Percentiles rank a stretch among this genome's conserved stretches.
Evolutionary conservation across 2,797 vertebrate species (phyloP).

Genomic region (Acanthurus leucopareius): DNA sequence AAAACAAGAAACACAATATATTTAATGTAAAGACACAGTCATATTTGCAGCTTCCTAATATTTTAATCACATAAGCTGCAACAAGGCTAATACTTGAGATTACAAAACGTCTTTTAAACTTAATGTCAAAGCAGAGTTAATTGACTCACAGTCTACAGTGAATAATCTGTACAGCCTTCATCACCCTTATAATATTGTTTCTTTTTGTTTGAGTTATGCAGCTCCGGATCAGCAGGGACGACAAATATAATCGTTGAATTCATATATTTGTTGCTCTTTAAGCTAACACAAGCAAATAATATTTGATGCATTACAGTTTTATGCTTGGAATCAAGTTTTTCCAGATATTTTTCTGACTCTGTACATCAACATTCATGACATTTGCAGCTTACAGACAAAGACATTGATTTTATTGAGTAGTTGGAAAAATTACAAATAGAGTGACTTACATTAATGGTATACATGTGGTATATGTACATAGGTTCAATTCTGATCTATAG

Average conservation of each 20-base stretch:
- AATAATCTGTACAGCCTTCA: constrained; percentile 8
- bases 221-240: constrained; percentile 15
- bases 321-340: constrained; percentile 32
- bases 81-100: constrained; percentile 1
- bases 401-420: constrained; percentile 3
- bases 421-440: constrained; percentile 28
- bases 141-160: not conserved
- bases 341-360: constrained; percentile 20
- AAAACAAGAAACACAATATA: not conserved
- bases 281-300: constrained; percentile 18
- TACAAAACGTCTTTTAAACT: constrained; percentile 17
- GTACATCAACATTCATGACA: constrained; percentile 27
- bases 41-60: constrained; percentile 56
- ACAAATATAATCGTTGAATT: not conserved
- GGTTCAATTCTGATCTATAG: not conserved
- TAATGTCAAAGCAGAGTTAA: constrained; percentile 11
- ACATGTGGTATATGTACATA: constrained; percentile 23
- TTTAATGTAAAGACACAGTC: constrained; percentile 14
- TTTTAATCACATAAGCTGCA: constrained; percentile 18
- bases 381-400: constrained; percentile 16
- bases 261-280: constrained; percentile 22
- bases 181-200: not conserved
- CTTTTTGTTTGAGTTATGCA: not conserved
- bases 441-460: constrained; percentile 4
- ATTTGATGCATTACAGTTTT: constrained; percentile 23